Base-by-base conservation (phyloP, 2,797 vertebrate genomes). In the Linurgus olivaceus region DNA sequence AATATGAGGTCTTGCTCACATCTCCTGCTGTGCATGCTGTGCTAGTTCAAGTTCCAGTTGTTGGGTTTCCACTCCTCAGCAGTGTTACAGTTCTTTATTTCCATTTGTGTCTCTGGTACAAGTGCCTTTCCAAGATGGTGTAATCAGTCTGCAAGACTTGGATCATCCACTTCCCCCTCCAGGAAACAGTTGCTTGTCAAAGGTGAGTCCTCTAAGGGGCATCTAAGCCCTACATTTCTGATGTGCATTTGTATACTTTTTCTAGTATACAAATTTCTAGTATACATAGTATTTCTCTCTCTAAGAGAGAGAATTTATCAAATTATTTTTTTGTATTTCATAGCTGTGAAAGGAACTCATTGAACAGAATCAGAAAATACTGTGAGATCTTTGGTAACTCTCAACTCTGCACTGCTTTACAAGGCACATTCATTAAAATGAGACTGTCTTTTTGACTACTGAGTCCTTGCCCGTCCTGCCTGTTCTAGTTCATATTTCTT, bases 221-320 rank as follows among this genome's bases (percentile, higher is more conserved):
- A 35, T 37, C 58, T 76, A 20, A 59, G 35, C 40, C 33, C 18
- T 2, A 1, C 0, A 0, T 89, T 78, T 82, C 44, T 66, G 28
- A 16, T 62, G 4, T 0, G 8, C 11, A 17, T 55, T 67, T 50
- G 8, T 62, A 5, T 57, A 38, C 10, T n/a, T 71, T 77, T 77
- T 11, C 40, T 42, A 42, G 40, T 42, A 8, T 17, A 42, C 40
- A 42, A 42, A 17, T 42, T 42, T 42, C 40, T 42, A 42, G 40
- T 42, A 42, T 42, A 42, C 17, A 42, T 42, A 42, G 40, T 42
- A 42, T 42, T 42, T 42, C 17, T 42, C 40, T 42, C 40, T 42
- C 40, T 42, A 42, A 37, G 21, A 70, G 35, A 70, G 29, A 15
- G 23, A 63, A 40, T 73, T 7, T 16, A 0, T 71, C 21, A 58